Percentiles rank a stretch among this genome's conserved stretches.
Conservation (phyloP, 2,113 vertebrate genomes). For the Melanerpes formicivorus region DNA sequence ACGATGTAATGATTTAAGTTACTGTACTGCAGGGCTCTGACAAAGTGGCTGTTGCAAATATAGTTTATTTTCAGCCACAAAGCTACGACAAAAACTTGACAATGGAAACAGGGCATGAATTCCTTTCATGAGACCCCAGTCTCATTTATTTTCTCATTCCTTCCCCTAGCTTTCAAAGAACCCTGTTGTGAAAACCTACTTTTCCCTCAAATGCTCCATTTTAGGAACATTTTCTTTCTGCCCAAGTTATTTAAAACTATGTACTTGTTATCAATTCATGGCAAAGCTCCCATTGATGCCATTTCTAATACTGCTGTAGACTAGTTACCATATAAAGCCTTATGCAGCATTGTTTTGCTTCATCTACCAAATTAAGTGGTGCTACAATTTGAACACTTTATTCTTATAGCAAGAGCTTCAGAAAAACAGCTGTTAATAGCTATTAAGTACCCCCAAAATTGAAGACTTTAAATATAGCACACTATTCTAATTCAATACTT, state of each 20-base stretch:
- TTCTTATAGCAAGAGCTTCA: not conserved
- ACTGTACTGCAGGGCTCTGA: not conserved
- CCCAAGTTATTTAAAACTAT: slow-evolving; percentile 1
- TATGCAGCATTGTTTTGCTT: not conserved
- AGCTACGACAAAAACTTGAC: not conserved
- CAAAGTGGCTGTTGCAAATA: not conserved
- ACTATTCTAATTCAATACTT: not conserved
- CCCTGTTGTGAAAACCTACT: not conserved
- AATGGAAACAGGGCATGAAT: not conserved
- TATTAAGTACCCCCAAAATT: not conserved
- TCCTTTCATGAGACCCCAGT: too few species aligned
- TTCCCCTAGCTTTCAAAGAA: not conserved
- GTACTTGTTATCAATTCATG: not conserved
- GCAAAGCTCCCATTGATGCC: not conserved
- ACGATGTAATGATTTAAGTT: not conserved
- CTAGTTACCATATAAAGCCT: not conserved
- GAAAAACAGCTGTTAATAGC: not conserved
- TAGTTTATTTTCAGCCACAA: not conserved
- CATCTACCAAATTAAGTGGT: not conserved
- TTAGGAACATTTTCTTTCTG: not conserved
- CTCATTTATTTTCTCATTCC: not conserved
- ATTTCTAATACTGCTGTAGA: not conserved
- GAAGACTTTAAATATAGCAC: not conserved
- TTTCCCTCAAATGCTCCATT: not conserved
- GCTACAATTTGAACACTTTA: not conserved